Conservation (phyloP, 2,888 invertebrate species). For the Mayetiola destructor region DNA sequence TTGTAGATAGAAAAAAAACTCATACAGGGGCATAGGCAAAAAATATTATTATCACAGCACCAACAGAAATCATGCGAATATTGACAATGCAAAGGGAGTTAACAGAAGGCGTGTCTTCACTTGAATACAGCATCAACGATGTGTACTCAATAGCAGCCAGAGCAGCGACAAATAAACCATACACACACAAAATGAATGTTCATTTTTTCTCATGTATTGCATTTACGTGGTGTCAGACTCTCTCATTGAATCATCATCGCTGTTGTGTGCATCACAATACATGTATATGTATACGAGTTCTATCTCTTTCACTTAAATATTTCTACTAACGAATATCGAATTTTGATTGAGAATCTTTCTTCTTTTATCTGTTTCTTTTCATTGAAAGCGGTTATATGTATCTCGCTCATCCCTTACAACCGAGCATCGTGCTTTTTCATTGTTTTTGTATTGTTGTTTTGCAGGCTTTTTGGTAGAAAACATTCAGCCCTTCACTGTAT, state of each 20-base stretch:
- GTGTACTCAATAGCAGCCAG: not conserved
- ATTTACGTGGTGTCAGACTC: not conserved
- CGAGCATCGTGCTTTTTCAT: too few relatives aligned
- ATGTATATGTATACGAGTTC: not conserved
- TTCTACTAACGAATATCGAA: too few relatives aligned
- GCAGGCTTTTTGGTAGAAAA: not conserved
- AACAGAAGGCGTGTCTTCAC: constrained; percentile 14
- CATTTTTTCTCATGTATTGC: not conserved
- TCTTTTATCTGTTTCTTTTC: too few relatives aligned
- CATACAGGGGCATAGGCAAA: too few relatives aligned
- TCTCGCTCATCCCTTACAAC: too few relatives aligned
- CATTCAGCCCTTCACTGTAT: not conserved
- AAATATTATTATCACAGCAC: too few relatives aligned
- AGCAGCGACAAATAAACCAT: not conserved
- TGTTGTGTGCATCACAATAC: not conserved
- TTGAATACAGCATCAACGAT: not conserved
- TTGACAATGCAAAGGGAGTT: constrained; percentile 10
- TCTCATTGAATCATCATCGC: not conserved
- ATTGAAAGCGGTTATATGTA: too few relatives aligned
- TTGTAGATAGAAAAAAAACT: not conserved
- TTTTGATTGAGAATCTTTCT: too few relatives aligned
- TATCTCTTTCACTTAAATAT: not conserved
- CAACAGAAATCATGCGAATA: not conserved
- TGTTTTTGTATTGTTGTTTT: too few relatives aligned
- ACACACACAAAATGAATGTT: too few relatives aligned